Evolutionary conservation across 2,113 vertebrate species (phyloP).

Genomic region (Aegotheles bennettii): DNA sequence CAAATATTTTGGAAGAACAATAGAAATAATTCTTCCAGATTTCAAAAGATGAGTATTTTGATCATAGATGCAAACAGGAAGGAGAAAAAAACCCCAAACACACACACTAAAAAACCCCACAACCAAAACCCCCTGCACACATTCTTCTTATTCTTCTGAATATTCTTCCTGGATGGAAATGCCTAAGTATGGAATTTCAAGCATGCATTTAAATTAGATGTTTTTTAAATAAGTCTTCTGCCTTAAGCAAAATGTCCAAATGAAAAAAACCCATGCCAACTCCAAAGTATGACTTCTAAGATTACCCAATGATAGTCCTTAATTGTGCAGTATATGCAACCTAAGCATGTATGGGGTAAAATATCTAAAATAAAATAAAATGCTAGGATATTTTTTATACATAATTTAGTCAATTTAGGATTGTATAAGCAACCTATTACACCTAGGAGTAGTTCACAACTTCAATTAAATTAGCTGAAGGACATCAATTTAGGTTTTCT

Average conservation of each 20-base stretch:
- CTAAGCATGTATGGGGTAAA: neutral
- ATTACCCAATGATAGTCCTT: neutral
- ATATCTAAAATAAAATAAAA: neutral
- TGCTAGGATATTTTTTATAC: neutral
- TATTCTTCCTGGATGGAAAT: neutral
- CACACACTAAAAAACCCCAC: neutral
- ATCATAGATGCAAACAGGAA: neutral
- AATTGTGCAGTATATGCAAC: fast-evolving
- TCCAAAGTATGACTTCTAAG: neutral
- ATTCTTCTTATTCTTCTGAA: neutral
- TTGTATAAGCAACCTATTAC: neutral
- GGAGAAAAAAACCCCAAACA: too few relatives aligned
- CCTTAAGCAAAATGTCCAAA: neutral
- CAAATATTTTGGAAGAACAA: neutral
- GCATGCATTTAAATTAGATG: neutral
- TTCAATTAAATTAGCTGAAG: neutral
- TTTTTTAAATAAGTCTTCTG: neutral
- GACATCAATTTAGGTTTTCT: neutral
- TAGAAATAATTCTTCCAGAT: neutral
- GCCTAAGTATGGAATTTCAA: neutral
- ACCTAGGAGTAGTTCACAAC: neutral
- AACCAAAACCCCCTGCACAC: too few relatives aligned
- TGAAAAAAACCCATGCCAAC: neutral
- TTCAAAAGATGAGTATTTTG: neutral
- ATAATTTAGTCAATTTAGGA: neutral